A percentile compares a stretch with the other conserved stretches of the same genome.
Conservation (phyloP, 2,888 invertebrate genomes). For the Cosmia pyralina region DNA sequence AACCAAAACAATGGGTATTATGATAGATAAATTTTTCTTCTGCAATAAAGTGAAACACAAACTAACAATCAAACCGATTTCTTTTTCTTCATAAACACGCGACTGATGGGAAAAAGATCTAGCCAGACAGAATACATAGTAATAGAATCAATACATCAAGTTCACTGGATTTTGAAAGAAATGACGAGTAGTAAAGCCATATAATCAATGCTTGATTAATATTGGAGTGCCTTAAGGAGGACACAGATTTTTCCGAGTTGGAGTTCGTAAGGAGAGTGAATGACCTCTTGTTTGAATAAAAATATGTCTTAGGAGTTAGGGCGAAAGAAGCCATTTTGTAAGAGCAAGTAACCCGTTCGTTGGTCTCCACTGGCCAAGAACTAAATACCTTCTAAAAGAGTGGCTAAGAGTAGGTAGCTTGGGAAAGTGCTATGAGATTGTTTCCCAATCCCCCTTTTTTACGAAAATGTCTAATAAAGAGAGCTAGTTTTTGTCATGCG, state of each 20-base stretch:
- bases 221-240: not conserved
- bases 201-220: not conserved
- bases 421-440: too few species aligned
- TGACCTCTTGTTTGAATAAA: not conserved
- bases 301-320: not conserved
- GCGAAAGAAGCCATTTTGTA: not conserved
- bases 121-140: conserved; percentile 12
- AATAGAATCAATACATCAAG: conserved; percentile 6
- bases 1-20: not conserved
- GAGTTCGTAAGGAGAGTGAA: not conserved
- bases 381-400: too few species aligned
- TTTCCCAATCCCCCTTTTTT: too few species aligned
- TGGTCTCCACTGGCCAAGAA: too few species aligned
- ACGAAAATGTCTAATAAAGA: too few species aligned
- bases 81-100: conserved; percentile 2
- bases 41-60: not conserved
- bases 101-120: conserved; percentile 11
- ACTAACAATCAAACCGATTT: conserved; percentile 1
- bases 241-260: too few species aligned
- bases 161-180: conserved; percentile 3
- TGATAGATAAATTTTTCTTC: not conserved
- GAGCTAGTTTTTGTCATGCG: too few species aligned
- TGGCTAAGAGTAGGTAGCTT: too few species aligned
- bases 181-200: not conserved
- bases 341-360: not conserved